These are phyloP conservation scores for Theonella swinhoei DNA, from an alignment of 37 sponge, comb jelly and placozoan genomes.

Conservation along the genomic window DNA sequence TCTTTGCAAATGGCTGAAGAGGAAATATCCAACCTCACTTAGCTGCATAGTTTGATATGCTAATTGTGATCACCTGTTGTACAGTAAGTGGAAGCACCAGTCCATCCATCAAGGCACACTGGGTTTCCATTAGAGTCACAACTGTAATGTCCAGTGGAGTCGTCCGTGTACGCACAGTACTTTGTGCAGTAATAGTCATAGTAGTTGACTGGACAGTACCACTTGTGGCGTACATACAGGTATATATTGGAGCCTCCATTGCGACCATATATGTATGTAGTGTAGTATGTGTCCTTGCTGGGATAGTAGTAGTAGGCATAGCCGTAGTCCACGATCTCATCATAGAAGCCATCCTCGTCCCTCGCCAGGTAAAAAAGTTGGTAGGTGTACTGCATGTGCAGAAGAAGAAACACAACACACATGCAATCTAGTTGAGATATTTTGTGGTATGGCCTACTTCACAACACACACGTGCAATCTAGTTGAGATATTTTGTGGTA, in stretches of 20 bases:
- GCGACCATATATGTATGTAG: not conserved
- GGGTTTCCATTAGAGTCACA: slow-evolving; percentile 50
- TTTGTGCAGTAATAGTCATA: slow-evolving; percentile 43
- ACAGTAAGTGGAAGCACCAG: slow-evolving; percentile 26
- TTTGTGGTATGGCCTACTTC: no score
- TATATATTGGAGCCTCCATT: not conserved
- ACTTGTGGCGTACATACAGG: not conserved
- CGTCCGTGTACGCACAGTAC: slow-evolving; percentile 43
- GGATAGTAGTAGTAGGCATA: not conserved
- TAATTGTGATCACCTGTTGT: slow-evolving; percentile 34
- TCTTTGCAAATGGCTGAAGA: not conserved
- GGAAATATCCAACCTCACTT: not conserved
- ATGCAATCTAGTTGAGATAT: no score
- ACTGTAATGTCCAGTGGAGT: slow-evolving; percentile 51
- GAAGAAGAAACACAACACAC: no score
- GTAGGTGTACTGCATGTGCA: not conserved
- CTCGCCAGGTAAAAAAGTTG: not conserved
- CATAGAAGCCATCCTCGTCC: not conserved
- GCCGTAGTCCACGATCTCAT: not conserved
- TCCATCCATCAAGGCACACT: slow-evolving; percentile 57
- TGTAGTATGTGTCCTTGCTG: not conserved
- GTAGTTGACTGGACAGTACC: slow-evolving; percentile 20
- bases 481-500: no score
- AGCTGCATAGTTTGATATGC: not conserved
- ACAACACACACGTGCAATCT: no score